These are phyloP conservation scores for Myrmecophaga tridactyla DNA, from an alignment of 2,113 vertebrate species.

Conservation along the genomic window DNA sequence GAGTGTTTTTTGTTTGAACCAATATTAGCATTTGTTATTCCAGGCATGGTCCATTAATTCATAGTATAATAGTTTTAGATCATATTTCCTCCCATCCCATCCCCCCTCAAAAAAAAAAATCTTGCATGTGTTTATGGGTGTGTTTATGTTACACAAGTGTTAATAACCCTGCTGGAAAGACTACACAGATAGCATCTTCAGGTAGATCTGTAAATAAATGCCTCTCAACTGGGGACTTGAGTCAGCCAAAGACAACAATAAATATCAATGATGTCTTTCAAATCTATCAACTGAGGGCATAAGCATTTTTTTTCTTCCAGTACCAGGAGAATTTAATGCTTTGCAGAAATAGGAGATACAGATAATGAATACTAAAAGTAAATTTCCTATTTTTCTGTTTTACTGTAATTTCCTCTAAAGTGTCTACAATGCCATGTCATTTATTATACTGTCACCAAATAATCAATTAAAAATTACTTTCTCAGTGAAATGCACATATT, in stretches of 20 bases:
- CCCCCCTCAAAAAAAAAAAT: neutral
- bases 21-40: neutral
- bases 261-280: conserved; percentile 66
- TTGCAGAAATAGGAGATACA: neutral
- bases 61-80: neutral
- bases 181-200: conserved; percentile 43
- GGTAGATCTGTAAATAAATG: conserved; percentile 35
- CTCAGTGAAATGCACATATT: neutral
- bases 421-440: neutral
- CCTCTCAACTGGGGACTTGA: conserved; percentile 31
- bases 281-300: conserved; percentile 35
- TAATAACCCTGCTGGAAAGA: conserved; percentile 30
- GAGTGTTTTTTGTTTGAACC: neutral
- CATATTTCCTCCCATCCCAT: neutral
- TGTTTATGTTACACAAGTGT: conserved; percentile 64
- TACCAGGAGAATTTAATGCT: neutral
- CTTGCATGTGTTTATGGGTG: conserved; percentile 41
- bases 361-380: neutral
- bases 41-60: neutral
- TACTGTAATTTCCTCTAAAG: conserved; percentile 60
- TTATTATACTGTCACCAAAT: conserved; percentile 46
- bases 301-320: neutral
- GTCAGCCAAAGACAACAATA: conserved; percentile 48
- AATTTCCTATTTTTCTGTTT: conserved; percentile 25
- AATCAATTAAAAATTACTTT: conserved; percentile 62